Conservation (phyloP, 1,140 invertebrate species). For the Whitmania pigra region DNA sequence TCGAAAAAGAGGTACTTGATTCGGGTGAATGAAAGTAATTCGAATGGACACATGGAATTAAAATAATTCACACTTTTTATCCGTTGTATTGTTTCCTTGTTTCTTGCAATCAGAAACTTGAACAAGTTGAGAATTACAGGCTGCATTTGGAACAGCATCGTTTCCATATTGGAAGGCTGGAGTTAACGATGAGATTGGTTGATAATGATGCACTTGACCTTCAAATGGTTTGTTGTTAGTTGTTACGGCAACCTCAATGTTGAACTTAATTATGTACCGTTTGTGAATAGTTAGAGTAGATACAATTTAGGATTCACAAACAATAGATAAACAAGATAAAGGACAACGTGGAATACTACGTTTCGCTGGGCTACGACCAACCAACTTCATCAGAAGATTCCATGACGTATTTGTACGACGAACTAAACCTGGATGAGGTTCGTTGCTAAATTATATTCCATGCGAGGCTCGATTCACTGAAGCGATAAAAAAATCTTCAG, state of each 20-base stretch:
- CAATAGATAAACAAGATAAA: slow-evolving; percentile 77
- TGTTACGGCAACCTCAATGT: slow-evolving; percentile 17
- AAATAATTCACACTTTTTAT: background rate
- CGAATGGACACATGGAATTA: background rate
- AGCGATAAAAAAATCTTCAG: too few species aligned
- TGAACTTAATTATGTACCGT: too few species aligned
- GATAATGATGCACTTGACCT: slow-evolving; percentile 96
- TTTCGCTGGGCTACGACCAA: slow-evolving; percentile 76
- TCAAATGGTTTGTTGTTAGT: slow-evolving; percentile 55
- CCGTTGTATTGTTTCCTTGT: too few species aligned
- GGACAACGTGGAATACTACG: slow-evolving; percentile 95
- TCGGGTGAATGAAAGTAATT: background rate
- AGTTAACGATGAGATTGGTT: slow-evolving; percentile 88
- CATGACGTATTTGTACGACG: slow-evolving; percentile 77
- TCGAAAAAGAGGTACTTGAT: slow-evolving; percentile 66
- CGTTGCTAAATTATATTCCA: slow-evolving; percentile 29
- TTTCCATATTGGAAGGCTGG: slow-evolving; percentile 90
- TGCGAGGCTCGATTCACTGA: too few species aligned
- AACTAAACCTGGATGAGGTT: slow-evolving; percentile 61
- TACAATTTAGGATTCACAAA: background rate
- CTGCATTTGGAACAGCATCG: slow-evolving; percentile 69
- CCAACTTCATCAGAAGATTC: slow-evolving; percentile 89
- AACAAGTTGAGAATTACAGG: slow-evolving; percentile 3
- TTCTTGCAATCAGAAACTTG: background rate
- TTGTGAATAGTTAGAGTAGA: background rate